Percentiles rank a stretch among this genome's conserved stretches.
These are phyloP conservation scores for Tupaia tana DNA, from an alignment of 2,113 vertebrate genomes.

Conservation along the genomic window DNA sequence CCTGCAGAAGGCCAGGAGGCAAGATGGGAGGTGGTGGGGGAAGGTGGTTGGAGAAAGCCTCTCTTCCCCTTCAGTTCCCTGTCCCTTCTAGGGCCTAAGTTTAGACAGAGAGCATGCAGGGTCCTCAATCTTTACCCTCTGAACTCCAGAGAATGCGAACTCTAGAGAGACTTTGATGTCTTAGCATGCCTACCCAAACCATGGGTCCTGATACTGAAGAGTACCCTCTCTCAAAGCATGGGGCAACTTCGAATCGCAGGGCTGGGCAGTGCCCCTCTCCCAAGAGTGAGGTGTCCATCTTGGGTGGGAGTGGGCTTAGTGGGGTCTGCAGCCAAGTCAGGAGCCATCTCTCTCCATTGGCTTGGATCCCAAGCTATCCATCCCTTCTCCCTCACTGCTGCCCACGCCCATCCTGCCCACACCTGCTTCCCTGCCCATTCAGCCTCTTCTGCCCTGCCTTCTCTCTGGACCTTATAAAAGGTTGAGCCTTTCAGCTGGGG, in stretches of 20 bases:
- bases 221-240: constrained; percentile 54
- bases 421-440: accelerated
- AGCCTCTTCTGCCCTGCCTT: accelerated
- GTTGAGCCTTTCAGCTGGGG: background rate
- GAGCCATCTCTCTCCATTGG: accelerated
- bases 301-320: background rate
- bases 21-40: constrained; percentile 60
- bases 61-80: constrained; percentile 62
- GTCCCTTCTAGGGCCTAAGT: constrained; percentile 55
- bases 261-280: constrained; percentile 44
- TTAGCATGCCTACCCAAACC: constrained; percentile 64
- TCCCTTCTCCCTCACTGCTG: background rate
- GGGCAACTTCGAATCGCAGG: constrained; percentile 65
- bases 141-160: constrained; percentile 78
- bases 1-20: constrained; percentile 53
- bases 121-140: constrained; percentile 78
- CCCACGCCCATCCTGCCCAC: background rate
- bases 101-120: constrained; percentile 76
- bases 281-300: background rate
- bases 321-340: background rate
- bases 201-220: background rate
- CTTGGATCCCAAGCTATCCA: accelerated
- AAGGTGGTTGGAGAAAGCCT: no score
- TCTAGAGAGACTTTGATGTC: constrained; percentile 81
- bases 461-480: background rate